phyloP scores from a whole-genome alignment of 2,888 invertebrate genomes.

The Rotaria socialis region DNA sequence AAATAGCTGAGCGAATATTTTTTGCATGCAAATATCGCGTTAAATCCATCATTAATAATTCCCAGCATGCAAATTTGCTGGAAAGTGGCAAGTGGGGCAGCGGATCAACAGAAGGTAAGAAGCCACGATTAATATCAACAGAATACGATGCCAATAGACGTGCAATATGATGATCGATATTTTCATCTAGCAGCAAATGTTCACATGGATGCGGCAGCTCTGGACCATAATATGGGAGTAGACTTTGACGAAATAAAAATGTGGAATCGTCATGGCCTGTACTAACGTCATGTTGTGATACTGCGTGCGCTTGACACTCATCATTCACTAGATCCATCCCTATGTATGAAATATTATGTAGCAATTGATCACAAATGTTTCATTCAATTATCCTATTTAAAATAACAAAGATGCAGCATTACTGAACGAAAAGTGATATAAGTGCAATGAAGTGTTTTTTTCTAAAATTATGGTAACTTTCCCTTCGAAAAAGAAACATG shows the following conservation, averaged over 20 bases:
- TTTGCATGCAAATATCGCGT: neutral
- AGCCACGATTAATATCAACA: neutral
- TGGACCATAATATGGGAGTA: neutral
- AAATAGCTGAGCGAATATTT: neutral
- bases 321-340: no score
- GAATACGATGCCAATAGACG: neutral
- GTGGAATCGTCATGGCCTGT: neutral
- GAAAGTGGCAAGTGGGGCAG: neutral
- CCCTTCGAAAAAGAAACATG: no score
- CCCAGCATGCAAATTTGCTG: conserved; percentile 10
- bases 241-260: neutral
- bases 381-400: no score
- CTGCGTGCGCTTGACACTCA: no score
- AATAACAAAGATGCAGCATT: no score
- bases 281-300: no score
- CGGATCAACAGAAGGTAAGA: neutral
- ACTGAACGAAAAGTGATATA: no score
- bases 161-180: neutral
- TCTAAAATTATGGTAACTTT: no score
- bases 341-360: no score
- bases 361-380: no score
- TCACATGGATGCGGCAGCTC: neutral
- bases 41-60: neutral
- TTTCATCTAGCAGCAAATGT: neutral
- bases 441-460: no score